Conservation (phyloP, 2,797 vertebrate species). For the Sciurus carolinensis region DNA sequence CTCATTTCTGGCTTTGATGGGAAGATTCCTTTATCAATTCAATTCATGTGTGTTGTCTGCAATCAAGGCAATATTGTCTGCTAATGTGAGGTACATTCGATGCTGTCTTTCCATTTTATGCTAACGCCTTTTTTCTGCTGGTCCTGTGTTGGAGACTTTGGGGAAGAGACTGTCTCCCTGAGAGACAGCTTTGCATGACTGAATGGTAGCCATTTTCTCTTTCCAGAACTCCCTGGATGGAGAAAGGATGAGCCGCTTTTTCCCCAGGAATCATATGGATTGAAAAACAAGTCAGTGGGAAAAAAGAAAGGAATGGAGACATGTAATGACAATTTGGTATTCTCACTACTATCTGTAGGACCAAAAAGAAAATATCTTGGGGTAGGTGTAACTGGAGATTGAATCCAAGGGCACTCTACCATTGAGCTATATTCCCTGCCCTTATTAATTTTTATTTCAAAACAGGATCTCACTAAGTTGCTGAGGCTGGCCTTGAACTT, state of each 20-base stretch:
- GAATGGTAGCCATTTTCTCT: slow-evolving; percentile 28
- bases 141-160: slow-evolving; percentile 24
- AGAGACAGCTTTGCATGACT: not conserved
- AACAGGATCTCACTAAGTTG: too few relatives aligned
- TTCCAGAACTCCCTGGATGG: not conserved
- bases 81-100: slow-evolving; percentile 69
- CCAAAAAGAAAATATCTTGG: too few relatives aligned
- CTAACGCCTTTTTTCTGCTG: slow-evolving; percentile 2
- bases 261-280: not conserved
- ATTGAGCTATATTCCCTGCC: too few relatives aligned
- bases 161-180: slow-evolving; percentile 44
- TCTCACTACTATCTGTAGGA: not conserved
- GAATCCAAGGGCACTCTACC: too few relatives aligned
- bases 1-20: slow-evolving; percentile 79
- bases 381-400: too few relatives aligned
- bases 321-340: not conserved
- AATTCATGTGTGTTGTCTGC: slow-evolving; percentile 83
- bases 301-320: not conserved
- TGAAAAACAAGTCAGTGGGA: slow-evolving; percentile 28
- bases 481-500: too few relatives aligned
- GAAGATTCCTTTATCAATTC: slow-evolving; percentile 77
- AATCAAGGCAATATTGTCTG: slow-evolving; percentile 83
- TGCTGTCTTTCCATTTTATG: slow-evolving; percentile 70
- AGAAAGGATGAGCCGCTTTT: slow-evolving; percentile 50
- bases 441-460: too few relatives aligned